Evolutionary conservation across 2,888 invertebrate genomes (phyloP).

Genomic region (Melieria picta): DNA sequence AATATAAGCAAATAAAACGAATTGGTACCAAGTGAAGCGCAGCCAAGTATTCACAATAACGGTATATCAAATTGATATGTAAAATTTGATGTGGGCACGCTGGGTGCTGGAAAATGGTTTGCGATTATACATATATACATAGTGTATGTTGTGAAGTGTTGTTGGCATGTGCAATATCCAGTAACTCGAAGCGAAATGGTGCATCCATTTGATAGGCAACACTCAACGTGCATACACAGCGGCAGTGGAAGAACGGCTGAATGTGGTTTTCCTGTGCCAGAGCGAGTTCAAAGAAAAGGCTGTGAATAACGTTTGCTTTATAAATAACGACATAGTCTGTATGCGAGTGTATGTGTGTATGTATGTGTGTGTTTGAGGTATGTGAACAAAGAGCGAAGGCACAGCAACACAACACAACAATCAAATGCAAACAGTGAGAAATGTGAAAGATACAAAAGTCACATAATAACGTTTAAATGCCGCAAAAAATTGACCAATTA

Average conservation of each 20-base stretch:
- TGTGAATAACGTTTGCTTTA: slow-evolving; percentile 60
- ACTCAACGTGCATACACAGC: too few species aligned
- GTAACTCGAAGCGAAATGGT: too few species aligned
- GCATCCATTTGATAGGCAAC: too few species aligned
- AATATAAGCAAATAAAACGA: slow-evolving; percentile 27
- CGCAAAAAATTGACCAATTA: slow-evolving; percentile 54
- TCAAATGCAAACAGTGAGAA: slow-evolving; percentile 42
- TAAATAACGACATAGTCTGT: slow-evolving; percentile 23
- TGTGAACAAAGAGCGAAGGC: slow-evolving; percentile 46
- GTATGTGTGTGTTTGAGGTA: not conserved
- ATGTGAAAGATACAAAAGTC: not conserved
- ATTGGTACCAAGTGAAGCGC: not conserved
- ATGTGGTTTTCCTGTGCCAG: slow-evolving; percentile 22
- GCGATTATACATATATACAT: too few species aligned
- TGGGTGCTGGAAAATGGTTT: too few species aligned
- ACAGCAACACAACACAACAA: slow-evolving; percentile 31
- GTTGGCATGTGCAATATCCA: too few species aligned
- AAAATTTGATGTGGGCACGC: too few species aligned
- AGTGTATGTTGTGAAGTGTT: too few species aligned
- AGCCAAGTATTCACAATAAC: too few species aligned
- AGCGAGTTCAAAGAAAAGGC: slow-evolving; percentile 53
- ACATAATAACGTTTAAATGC: slow-evolving; percentile 35
- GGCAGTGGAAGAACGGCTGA: not conserved
- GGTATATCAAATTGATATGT: too few species aligned
- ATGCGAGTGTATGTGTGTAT: not conserved